These are phyloP conservation scores for Enteromius treurensis DNA, from an alignment of 2,797 vertebrate genomes.

Conservation along the genomic window DNA sequence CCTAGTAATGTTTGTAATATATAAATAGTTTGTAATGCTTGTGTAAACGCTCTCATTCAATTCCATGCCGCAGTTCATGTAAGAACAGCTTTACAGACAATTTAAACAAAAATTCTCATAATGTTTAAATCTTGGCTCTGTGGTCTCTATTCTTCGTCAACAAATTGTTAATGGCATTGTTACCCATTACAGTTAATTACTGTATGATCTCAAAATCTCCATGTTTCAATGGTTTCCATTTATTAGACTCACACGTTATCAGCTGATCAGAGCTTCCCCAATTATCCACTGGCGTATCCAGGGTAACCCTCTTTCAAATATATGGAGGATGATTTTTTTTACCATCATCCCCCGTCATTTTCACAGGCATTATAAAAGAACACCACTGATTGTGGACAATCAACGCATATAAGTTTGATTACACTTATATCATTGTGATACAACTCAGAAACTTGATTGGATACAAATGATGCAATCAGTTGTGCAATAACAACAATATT, in stretches of 20 bases:
- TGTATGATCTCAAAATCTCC: constrained; percentile 44
- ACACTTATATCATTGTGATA: constrained; percentile 1
- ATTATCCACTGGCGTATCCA: constrained; percentile 39
- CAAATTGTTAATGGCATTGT: constrained; percentile 15
- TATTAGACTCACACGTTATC: constrained; percentile 26
- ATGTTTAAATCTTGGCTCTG: background rate
- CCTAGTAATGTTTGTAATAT: too few species aligned
- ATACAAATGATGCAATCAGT: background rate
- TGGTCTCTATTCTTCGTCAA: background rate
- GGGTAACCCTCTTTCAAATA: constrained; percentile 29
- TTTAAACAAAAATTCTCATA: background rate
- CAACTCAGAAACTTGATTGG: background rate
- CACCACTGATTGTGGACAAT: background rate
- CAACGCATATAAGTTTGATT: background rate
- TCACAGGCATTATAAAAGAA: background rate
- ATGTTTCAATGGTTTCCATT: constrained; percentile 14
- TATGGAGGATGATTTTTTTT: constrained; percentile 9
- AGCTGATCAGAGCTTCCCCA: constrained; percentile 48
- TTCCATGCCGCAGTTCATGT: background rate
- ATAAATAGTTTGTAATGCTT: background rate
- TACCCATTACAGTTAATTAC: constrained; percentile 39
- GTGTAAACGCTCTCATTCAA: background rate
- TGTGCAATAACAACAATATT: constrained; percentile 7
- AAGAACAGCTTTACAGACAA: background rate
- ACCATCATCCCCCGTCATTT: constrained; percentile 27